Conservation (phyloP, 2,113 vertebrate genomes). For the Actenoides hombroni region DNA sequence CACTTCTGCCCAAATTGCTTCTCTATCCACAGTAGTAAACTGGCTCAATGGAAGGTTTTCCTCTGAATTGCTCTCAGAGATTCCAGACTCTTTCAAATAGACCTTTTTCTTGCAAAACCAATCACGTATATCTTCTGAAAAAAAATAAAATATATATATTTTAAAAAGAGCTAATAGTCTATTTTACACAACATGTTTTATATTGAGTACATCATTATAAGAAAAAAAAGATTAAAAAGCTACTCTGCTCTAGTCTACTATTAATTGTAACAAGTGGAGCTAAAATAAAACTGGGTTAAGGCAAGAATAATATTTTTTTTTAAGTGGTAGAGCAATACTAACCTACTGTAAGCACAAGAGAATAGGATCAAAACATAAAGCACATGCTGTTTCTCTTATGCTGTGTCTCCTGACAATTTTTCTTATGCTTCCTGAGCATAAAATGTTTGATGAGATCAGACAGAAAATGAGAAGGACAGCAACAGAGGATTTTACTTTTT, state of each 20-base stretch:
- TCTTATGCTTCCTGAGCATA: background rate
- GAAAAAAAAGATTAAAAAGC: background rate
- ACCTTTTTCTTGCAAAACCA: slow-evolving; percentile 76
- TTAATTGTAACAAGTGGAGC: background rate
- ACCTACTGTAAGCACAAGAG: background rate
- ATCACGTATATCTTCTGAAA: slow-evolving; percentile 57
- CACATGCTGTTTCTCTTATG: background rate
- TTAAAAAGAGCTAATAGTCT: background rate
- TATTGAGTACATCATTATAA: background rate
- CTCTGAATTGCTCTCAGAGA: slow-evolving; percentile 65
- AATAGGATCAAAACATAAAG: background rate
- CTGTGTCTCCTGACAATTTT: background rate
- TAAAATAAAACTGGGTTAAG: background rate
- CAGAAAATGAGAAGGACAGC: background rate
- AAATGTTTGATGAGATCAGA: background rate
- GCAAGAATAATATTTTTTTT: background rate
- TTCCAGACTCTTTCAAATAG: slow-evolving; percentile 56
- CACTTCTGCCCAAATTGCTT: slow-evolving; percentile 90
- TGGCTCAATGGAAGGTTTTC: slow-evolving; percentile 73
- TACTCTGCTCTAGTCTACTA: background rate
- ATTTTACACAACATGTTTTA: background rate
- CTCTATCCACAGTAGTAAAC: slow-evolving; percentile 85
- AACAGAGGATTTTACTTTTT: background rate
- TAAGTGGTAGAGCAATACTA: background rate
- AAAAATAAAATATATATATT: too few species aligned